phyloP scores from a whole-genome alignment of 2,797 vertebrate species.

The Rhinatrema bivittatum region DNA sequence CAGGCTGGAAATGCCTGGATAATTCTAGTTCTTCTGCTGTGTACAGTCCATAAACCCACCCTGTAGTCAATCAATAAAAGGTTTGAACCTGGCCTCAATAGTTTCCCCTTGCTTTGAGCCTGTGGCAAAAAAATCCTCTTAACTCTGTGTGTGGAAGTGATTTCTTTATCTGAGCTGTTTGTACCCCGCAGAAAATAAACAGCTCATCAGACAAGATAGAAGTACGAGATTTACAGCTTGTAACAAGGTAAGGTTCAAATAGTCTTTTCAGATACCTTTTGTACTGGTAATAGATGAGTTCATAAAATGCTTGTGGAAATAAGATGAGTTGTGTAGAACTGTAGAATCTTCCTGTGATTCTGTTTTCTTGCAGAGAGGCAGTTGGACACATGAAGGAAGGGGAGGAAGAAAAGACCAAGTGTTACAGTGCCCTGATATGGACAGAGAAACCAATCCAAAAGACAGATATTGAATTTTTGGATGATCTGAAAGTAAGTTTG shows the following conservation, averaged over 20 bases:
- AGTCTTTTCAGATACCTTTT: too few species aligned
- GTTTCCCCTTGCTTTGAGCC: too few species aligned
- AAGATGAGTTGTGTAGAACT: too few species aligned
- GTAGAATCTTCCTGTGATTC: constrained; percentile 14
- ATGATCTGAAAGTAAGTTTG: constrained; percentile 70
- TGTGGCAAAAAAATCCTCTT: too few species aligned
- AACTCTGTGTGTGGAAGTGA: too few species aligned
- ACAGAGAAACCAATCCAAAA: constrained; percentile 66
- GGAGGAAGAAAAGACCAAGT: constrained; percentile 94
- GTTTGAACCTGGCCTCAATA: too few species aligned
- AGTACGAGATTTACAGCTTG: constrained; percentile 90
- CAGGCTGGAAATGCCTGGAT: constrained; percentile 15
- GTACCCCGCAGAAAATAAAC: constrained; percentile 76
- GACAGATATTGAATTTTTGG: constrained; percentile 73
- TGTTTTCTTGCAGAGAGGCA: constrained; percentile 71
- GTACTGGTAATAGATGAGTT: too few species aligned
- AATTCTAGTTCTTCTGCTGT: too few species aligned
- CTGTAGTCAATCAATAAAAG: too few species aligned
- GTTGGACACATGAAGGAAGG: constrained; percentile 92
- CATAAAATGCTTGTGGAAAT: too few species aligned
- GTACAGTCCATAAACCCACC: too few species aligned
- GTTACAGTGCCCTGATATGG: constrained; percentile 91
- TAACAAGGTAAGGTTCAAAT: constrained; percentile 68
- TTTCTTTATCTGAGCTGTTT: too few species aligned
- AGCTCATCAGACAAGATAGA: constrained; percentile 82